phyloP scores from a whole-genome alignment of 92 coral and sea anemone genomes.

The Phenganax stokvisi region DNA sequence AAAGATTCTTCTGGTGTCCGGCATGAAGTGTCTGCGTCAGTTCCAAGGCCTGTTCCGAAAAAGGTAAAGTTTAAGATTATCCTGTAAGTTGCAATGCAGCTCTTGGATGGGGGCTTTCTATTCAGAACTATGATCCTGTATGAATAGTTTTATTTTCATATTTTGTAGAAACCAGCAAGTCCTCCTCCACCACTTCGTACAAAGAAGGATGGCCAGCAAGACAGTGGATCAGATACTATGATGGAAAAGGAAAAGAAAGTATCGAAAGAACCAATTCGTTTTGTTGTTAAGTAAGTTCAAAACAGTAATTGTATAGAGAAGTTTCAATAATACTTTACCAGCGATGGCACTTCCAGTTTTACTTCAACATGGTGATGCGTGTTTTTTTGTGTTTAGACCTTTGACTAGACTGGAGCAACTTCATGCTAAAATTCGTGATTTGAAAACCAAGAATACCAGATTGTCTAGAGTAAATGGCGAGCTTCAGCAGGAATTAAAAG shows the following conservation, averaged over 20 bases:
- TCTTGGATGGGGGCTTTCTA: too few relatives aligned
- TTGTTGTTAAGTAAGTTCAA: conserved; percentile 72
- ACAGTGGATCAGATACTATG: conserved; percentile 33
- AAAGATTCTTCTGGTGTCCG: background rate
- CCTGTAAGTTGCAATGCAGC: too few relatives aligned
- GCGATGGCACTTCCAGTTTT: background rate
- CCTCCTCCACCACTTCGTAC: conserved; percentile 58
- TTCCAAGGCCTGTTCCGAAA: conserved; percentile 39
- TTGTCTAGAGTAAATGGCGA: conserved; percentile 84
- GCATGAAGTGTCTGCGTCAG: background rate
- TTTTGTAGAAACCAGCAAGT: conserved; percentile 73
- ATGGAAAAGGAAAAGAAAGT: conserved; percentile 71
- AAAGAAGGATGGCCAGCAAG: conserved; percentile 30
- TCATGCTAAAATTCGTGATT: conserved; percentile 70
- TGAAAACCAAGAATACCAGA: conserved; percentile 71
- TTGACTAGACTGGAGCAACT: conserved; percentile 76
- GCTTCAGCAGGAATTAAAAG: conserved; percentile 80
- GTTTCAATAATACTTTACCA: background rate
- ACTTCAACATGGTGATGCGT: background rate
- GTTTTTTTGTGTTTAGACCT: conserved; percentile 51
- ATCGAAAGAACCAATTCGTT: conserved; percentile 92
- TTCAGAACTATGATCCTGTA: too few relatives aligned
- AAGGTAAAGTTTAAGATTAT: background rate
- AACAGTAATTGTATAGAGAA: too few relatives aligned
- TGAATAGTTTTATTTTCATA: background rate